Base-by-base conservation (phyloP, 2,888 invertebrate species). In the Limnephilus lunatus region DNA sequence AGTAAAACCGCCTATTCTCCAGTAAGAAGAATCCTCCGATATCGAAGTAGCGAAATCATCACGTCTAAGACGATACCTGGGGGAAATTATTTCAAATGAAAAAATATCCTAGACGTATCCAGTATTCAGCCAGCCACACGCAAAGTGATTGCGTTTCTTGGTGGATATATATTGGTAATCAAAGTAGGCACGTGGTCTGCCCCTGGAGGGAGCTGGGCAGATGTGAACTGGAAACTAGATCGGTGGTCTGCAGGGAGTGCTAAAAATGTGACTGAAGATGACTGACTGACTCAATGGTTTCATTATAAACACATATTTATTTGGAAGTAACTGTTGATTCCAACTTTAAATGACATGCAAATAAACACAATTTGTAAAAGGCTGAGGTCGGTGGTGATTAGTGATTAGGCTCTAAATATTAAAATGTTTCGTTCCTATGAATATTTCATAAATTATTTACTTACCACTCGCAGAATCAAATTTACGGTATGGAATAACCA, bases 41-140 rank as follows among this genome's bases (percentile, higher is more conserved):
- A 32, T 80, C 88, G 80, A 89, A 89, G 80, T 81, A 89, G 68
- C 88, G 81, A 90, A 90, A 90, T 90, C 90, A 90, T 82, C 90
- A 90, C 90, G 85, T 80, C 90, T 85, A 32, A 53, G 68, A 90
- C 85, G 83, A 91, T 91, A 81, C 91, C 91, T 91, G 81, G 81
- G 91, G 91, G 91, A 91, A 91, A 91, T 91, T 91, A 91, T 88
- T 81, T 81, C 32, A 82, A 81, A 91, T 91, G 91, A 91, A 91
- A 91, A 90, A 91, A 91, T 89, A 89, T 81, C 88, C 35, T 32
- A 32, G 80, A 89, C 32, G 86, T 39, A 68, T 68, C 68, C 68
- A 68, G 68, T 9, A 68, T 68, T 68, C 68, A 86, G 31, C 81
- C 68, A 68, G 88, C 35, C 88, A 68, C 88, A 80, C 88, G 86